Base-by-base conservation (phyloP, 2,113 vertebrate species). In the Calypte anna region DNA sequence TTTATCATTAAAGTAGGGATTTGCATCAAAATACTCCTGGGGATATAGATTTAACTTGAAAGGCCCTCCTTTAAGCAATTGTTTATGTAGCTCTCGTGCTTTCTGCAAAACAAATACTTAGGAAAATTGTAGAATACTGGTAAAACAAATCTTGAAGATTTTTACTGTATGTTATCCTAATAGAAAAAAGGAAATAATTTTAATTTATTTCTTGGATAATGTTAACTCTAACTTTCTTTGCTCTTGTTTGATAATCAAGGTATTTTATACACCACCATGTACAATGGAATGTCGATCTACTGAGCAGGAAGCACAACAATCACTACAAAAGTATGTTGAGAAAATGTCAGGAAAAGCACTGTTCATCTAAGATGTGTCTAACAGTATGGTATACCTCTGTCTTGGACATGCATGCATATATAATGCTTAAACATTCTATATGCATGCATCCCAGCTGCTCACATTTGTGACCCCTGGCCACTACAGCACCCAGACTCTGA, bases 1-100 rank as follows among this genome's bases (percentile, higher is more conserved):
- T 87, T 96, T 98, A 62, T 98, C 97, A 82, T 20, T 79, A 33
- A 90, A 93, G 90, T 98, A 99, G 30, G 99, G 98, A 96, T 99
- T 99, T 25, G 4, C 14, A 31, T 99, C 98, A 96, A 99, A 99
- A 97, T 98, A 98, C 18, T 98, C 98, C 82, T 61, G 97, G 24
- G 99, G 98, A 89, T 98, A 97, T 61, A 98, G 98, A 94, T 98
- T 98, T 91, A 98, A 75, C 80, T 91, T 98, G 95, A 99, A 99
- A 76, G 98, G 97, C 6, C 98, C 95, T 21, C 98, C 98, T 97
- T 98, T 99, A 76, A 98, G 20, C 96, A 97, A 96, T 22, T 64
- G 92, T 40, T 79, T 98, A 64, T 99, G 98, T 61, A 96, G 70
- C 67, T 97, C 96, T 61, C 43, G 95, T 4, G 95, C 97, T 94